Conservation (phyloP, 2,888 invertebrate species). For the Limnephilus lunatus region DNA sequence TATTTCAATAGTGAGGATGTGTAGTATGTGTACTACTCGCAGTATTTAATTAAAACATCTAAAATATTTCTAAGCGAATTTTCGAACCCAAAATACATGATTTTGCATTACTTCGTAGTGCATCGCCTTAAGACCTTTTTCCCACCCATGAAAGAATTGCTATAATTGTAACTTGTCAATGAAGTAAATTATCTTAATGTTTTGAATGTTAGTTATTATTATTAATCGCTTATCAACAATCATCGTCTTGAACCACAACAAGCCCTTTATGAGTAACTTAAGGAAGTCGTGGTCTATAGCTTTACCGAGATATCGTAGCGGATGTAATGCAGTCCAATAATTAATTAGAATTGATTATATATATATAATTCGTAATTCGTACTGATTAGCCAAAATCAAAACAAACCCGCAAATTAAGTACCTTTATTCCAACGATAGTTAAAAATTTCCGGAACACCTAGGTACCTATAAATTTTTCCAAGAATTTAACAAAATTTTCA, state of each 20-base stretch:
- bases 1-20: no score
- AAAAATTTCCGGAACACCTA: not conserved
- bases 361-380: not conserved
- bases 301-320: not conserved
- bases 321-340: not conserved
- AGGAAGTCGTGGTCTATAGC: not conserved
- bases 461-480: not conserved
- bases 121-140: no score
- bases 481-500: not conserved
- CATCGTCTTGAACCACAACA: not conserved
- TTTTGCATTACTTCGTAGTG: no score
- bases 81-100: no score
- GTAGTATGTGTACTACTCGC: no score
- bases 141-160: no score
- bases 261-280: not conserved
- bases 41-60: no score
- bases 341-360: not conserved
- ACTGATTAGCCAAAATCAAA: not conserved
- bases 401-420: not conserved
- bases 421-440: not conserved
- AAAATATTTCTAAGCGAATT: no score
- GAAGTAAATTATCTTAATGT: not conserved
- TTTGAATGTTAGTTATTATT: not conserved
- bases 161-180: not conserved
- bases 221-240: not conserved